Base-by-base conservation (phyloP, 53 echinoderm and acorn worm genomes). In the Antedon mediterranea region DNA sequence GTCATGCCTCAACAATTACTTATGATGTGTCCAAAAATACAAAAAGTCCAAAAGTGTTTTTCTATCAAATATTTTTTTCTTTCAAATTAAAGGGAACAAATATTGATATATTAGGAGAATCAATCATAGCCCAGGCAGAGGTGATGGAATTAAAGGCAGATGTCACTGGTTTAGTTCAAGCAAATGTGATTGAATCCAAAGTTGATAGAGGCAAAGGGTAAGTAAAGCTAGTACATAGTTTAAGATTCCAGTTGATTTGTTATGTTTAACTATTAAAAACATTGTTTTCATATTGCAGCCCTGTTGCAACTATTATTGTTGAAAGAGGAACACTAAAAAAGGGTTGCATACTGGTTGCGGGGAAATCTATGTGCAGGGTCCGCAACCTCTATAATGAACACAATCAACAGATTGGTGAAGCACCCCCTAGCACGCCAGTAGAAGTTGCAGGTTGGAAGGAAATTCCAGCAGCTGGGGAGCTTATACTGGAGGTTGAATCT, bases 141-240 rank as follows among this genome's bases (percentile, higher is more conserved):
- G 3, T 95, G 73, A 89, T 85, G 82, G 95, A 95, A 71, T 34
- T 95, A 18, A 81, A 43, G 4, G 89, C 85, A 23, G 95, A 95
- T 72, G 79, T 78, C 81, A 79, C 87, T 27, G 95, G 91, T 32
- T 78, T 78, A 27, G 91, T 89, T 14, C 95, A 95, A 78, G 91
- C 83, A 23, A 87, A 83, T 29, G 84, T 95, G 13, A 80, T 95
- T 26, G 91, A 95, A 78, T 95, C 91, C 20, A 85, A 84, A 33
- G 89, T 91, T 23, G 95, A 95, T 78, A 95, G 89, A 82, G 95
- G 95, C 73, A 89, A 87, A 83, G 95, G 95, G 91, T 91, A 83
- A 78, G 85, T 80, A 20, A 72, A n/a, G n/a, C n/a, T n/a, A n/a
- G n/a, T n/a, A n/a, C n/a, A n/a, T n/a, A n/a, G n/a, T n/a, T n/a